phyloP scores from a whole-genome alignment of 1,140 invertebrate species.

The Pomacea maculata region DNA sequence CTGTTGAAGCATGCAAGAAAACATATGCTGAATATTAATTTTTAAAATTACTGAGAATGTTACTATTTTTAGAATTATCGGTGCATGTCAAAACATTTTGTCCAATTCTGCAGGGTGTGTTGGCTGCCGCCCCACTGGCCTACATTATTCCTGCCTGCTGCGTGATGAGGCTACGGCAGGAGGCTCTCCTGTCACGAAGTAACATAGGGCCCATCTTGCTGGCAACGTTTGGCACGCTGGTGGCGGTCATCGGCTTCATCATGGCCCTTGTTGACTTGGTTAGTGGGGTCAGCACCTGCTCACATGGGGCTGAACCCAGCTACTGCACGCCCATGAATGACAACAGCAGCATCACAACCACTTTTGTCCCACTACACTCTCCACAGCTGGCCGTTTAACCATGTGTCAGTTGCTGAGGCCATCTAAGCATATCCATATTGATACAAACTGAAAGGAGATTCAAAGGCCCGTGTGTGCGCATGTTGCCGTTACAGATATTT shows the following conservation, averaged over 20 bases:
- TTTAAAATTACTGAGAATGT: background rate
- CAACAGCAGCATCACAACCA: background rate
- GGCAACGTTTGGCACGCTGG: slow-evolving; percentile 77
- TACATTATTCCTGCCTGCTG: slow-evolving; percentile 85
- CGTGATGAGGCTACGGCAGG: slow-evolving; percentile 81
- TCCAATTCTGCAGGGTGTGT: slow-evolving; percentile 73
- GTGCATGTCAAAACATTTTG: background rate
- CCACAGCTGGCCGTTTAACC: background rate
- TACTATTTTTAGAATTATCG: background rate
- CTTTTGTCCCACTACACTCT: background rate
- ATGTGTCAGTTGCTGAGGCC: background rate
- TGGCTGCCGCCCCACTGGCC: slow-evolving; percentile 85
- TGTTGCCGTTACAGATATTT: no score
- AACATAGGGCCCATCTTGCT: slow-evolving; percentile 80
- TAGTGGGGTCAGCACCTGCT: slow-evolving; percentile 68
- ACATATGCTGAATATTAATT: no score
- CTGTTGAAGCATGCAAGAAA: no score
- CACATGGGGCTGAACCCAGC: slow-evolving; percentile 72
- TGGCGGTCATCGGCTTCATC: slow-evolving; percentile 73
- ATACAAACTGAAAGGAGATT: no score
- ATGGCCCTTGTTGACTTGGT: slow-evolving; percentile 70
- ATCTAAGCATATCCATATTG: no score
- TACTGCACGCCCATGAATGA: slow-evolving; percentile 61
- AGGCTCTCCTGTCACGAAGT: slow-evolving; percentile 73
- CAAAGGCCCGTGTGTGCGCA: no score